Conservation (phyloP, 2,888 invertebrate genomes). For the Drosophila diplacantha region DNA sequence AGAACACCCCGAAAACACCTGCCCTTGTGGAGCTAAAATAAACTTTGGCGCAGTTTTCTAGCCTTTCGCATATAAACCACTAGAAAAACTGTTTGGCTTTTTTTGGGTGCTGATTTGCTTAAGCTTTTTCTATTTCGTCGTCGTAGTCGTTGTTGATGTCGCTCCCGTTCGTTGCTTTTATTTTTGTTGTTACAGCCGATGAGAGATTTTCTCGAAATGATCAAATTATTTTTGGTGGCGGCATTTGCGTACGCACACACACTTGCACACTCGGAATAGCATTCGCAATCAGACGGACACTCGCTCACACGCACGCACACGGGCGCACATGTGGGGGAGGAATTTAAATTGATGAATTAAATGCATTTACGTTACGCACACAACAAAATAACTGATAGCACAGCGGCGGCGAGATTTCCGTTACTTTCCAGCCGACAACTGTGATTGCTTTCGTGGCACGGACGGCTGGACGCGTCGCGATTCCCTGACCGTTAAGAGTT, state of each 20-base stretch:
- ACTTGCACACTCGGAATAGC: constrained; percentile 10
- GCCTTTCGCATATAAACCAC: constrained; percentile 25
- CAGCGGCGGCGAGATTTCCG: constrained; percentile 22
- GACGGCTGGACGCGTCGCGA: constrained; percentile 5
- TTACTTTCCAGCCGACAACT: constrained; percentile 25
- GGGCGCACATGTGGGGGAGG: constrained; percentile 21
- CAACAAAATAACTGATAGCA: constrained; percentile 15
- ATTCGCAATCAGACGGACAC: constrained; percentile 32
- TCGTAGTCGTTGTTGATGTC: not conserved
- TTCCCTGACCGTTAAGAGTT: constrained; percentile 1
- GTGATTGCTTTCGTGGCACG: constrained; percentile 22
- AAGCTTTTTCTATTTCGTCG: not conserved
- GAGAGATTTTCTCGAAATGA: constrained; percentile 30
- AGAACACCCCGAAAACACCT: constrained; percentile 21
- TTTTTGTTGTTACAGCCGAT: constrained; percentile 26
- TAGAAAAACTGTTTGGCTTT: constrained; percentile 21
- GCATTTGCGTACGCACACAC: constrained; percentile 35
- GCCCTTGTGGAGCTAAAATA: constrained; percentile 33
- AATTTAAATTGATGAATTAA: constrained; percentile 42
- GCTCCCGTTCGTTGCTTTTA: constrained; percentile 1
- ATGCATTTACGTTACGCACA: constrained; percentile 32
- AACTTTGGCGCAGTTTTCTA: constrained; percentile 24
- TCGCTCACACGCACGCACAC: constrained; percentile 18
- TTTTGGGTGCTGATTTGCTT: constrained; percentile 13
- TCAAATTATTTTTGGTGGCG: constrained; percentile 39